These are phyloP conservation scores for Hyperoplus lanceolatus DNA, from an alignment of 2,797 vertebrate species.

Conservation along the genomic window DNA sequence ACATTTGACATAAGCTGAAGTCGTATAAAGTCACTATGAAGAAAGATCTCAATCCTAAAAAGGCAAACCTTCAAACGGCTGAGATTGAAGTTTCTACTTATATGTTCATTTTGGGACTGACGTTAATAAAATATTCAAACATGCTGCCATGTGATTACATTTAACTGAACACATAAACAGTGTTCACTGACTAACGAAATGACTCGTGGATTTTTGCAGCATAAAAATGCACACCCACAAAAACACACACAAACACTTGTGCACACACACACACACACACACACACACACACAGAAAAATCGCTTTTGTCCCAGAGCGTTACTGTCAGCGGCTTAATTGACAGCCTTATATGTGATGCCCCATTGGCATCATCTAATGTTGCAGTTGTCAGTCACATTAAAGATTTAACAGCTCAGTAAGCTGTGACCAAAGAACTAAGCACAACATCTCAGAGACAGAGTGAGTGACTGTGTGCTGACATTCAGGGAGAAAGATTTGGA, in stretches of 20 bases:
- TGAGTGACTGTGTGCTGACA: constrained; percentile 27
- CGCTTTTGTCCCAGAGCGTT: neutral
- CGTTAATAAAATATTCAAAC: constrained; percentile 14
- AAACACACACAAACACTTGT: neutral
- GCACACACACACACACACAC: neutral
- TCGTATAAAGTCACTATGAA: neutral
- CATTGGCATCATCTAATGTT: constrained; percentile 54
- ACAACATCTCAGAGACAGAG: constrained; percentile 24
- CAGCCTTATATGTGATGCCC: constrained; percentile 48
- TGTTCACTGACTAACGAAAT: constrained; percentile 30
- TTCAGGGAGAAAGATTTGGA: constrained; percentile 19
- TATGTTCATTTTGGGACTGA: constrained; percentile 7
- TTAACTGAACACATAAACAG: neutral
- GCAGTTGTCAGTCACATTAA: constrained; percentile 71
- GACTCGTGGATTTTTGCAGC: constrained; percentile 4
- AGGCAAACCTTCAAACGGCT: neutral
- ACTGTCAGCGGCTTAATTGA: constrained; percentile 57
- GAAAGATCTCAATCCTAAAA: constrained; percentile 1
- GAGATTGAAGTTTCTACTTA: constrained; percentile 7
- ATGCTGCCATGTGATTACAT: neutral
- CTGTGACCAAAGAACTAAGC: constrained; percentile 50
- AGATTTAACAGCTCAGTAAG: constrained; percentile 67
- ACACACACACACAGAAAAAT: neutral
- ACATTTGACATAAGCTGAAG: constrained; percentile 17
- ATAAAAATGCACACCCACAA: neutral